These are phyloP conservation scores for Rhingia rostrata DNA, from an alignment of 2,888 invertebrate genomes.

Conservation along the genomic window DNA sequence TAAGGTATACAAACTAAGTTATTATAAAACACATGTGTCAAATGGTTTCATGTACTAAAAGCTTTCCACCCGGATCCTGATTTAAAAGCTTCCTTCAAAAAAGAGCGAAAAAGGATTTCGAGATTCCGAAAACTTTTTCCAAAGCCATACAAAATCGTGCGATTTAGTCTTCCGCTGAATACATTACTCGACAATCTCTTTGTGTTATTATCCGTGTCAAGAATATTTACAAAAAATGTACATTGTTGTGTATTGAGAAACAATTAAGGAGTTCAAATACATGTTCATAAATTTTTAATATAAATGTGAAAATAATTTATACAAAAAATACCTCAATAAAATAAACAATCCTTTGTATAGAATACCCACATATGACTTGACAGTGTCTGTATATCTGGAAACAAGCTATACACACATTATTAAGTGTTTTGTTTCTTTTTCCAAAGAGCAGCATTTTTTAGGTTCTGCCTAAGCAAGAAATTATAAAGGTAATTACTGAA, in stretches of 20 bases:
- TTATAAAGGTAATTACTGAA: neutral
- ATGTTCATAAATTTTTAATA: neutral
- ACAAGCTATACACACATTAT: constrained; percentile 14
- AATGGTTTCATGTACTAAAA: neutral
- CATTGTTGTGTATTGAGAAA: too few relatives aligned
- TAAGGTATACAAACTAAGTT: too few relatives aligned
- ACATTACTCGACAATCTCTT: constrained; percentile 33
- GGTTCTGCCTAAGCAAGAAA: constrained; percentile 6
- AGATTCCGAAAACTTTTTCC: constrained; percentile 13
- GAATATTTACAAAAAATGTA: constrained; percentile 13
- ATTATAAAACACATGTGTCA: too few relatives aligned
- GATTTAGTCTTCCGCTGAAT: constrained; percentile 49
- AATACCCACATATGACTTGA: neutral
- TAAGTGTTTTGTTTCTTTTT: constrained; percentile 8
- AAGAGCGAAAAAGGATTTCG: constrained; percentile 31
- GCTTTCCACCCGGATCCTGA: constrained; percentile 4
- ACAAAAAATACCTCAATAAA: neutral
- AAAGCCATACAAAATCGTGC: constrained; percentile 10
- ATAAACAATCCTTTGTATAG: neutral
- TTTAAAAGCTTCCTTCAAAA: constrained; percentile 12
- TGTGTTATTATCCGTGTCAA: constrained; percentile 19
- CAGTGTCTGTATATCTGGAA: constrained; percentile 15
- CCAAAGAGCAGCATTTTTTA: neutral
- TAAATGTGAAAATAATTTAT: neutral
- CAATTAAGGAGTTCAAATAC: too few relatives aligned